phyloP scores from a whole-genome alignment of 2,888 invertebrate genomes.

The Lumbricus terrestris region DNA sequence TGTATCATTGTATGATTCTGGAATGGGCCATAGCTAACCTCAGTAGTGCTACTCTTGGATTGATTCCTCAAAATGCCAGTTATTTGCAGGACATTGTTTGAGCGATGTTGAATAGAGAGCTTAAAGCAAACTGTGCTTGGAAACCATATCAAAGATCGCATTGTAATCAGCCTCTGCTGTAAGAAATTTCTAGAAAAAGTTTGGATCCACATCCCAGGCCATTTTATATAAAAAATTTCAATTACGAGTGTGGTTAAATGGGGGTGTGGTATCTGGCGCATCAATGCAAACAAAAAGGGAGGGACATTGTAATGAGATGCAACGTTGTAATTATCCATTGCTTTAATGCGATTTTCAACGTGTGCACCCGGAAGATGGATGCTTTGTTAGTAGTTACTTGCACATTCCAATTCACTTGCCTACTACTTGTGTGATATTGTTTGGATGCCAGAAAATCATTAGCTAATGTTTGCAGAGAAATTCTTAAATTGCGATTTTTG shows the following conservation, averaged over 20 bases:
- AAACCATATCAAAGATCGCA: background rate
- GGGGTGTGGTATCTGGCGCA: background rate
- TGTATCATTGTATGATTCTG: background rate
- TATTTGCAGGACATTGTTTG: background rate
- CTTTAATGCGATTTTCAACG: background rate
- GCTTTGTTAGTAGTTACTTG: background rate
- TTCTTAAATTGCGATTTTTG: background rate
- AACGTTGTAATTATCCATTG: background rate
- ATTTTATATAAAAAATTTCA: background rate
- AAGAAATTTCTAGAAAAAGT: background rate
- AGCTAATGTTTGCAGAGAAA: background rate
- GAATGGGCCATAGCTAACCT: background rate
- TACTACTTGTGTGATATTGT: background rate
- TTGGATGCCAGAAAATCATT: background rate
- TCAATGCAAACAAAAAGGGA: background rate
- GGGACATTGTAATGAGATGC: background rate
- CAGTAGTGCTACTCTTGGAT: background rate
- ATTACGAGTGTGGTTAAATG: too few species aligned
- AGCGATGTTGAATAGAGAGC: background rate
- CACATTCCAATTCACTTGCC: background rate
- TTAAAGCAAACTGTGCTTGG: background rate
- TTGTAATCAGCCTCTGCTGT: background rate
- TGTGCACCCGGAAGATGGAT: background rate
- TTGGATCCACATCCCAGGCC: background rate
- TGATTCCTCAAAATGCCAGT: background rate